Evolutionary conservation across 2,113 vertebrate species (phyloP).

Genomic region (Laterallus jamaicensis): DNA sequence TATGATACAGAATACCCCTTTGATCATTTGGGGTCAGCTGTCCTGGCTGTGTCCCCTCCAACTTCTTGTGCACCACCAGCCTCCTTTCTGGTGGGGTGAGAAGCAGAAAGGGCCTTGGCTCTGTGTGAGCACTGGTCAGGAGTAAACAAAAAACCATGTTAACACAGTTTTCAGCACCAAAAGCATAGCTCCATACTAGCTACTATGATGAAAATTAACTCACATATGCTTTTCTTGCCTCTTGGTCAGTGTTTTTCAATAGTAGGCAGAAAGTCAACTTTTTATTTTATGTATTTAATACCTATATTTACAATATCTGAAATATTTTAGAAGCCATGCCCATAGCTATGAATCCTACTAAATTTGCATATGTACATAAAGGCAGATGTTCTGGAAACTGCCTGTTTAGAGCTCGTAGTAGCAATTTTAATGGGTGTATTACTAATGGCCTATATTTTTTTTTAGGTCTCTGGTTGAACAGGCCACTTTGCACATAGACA

Average conservation of each 20-base stretch:
- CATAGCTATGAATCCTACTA: background rate
- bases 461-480: background rate
- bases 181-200: too few relatives aligned
- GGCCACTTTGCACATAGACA: background rate
- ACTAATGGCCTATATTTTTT: background rate
- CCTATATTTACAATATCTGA: background rate
- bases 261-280: background rate
- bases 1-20: too few relatives aligned
- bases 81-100: too few relatives aligned
- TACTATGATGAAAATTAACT: background rate
- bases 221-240: background rate
- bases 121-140: too few relatives aligned
- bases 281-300: background rate
- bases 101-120: too few relatives aligned
- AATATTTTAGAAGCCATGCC: background rate
- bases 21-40: too few relatives aligned
- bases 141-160: too few relatives aligned
- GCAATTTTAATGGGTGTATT: background rate
- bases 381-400: background rate
- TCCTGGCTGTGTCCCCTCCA: too few relatives aligned
- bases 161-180: too few relatives aligned
- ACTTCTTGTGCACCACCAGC: too few relatives aligned
- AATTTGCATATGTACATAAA: background rate
- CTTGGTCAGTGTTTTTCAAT: background rate
- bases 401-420: background rate